Base-by-base conservation (phyloP, 2,797 vertebrate genomes). In the Gymnothorax reevesii region DNA sequence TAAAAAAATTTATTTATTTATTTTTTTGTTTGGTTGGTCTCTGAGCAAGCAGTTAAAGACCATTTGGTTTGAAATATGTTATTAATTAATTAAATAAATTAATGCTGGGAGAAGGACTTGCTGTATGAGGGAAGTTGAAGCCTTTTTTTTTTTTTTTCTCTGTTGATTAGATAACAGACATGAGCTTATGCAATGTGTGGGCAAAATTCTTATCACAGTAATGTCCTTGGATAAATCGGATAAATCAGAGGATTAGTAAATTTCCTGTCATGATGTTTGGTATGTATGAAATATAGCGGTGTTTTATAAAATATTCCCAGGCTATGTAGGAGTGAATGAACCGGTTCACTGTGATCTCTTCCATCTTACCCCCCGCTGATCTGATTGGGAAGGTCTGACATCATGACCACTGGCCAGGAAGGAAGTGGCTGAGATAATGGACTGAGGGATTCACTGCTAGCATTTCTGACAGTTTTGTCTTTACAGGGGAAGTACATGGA, bases 401-500 rank as follows among this genome's bases (percentile, higher is more conserved):
- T 42, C 33, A 42, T 42, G 33, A 42, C 33, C 33, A 42, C 2
- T 42, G 33, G 33, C 2, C 33, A 42, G 33, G 33, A 42, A 42
- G 33, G 1, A 42, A 42, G 33, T 42, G 33, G 33, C 33, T 42
- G 2, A 60, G 17, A 12, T 12, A 1, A 62, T 62, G 20, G 20
- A 62, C 42, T 73, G 27, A 75, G 33, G 33, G 33, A 42, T 42
- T 42, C 33, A 17, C 6, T 49, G 13, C 27, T 27, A 75, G 33
- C 71, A 49, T 75, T 49, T 79, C 75, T 54, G 22, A 79, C 12
- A 3, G 17, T 79, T 79, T 87, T 83, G 84, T 91, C 10, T 91
- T 86, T 88, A 82, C 94, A 99, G 98, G 99, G 99, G 27, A 99
- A 99, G 93, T 99, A 99, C 90, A 99, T 99, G 99, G 99, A 99